Evolutionary conservation across 2,113 vertebrate genomes (phyloP).

Genomic region (Ictalurus punctatus): DNA sequence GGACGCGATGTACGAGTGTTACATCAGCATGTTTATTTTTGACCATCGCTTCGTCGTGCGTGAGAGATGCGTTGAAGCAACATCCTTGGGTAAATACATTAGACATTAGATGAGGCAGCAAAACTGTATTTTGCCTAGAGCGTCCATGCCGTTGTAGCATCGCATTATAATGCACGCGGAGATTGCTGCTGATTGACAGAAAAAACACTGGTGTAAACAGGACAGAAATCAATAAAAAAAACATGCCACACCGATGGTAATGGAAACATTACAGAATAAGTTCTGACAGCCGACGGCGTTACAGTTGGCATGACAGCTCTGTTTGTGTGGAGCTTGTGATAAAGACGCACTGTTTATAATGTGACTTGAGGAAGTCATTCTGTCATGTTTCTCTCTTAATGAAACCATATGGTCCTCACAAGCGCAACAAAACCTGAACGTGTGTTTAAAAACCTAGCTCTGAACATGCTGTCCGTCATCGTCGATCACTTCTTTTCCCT

Average conservation of each 20-base stretch:
- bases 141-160: too few species aligned
- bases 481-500: not conserved
- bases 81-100: not conserved
- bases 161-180: not conserved
- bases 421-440: not conserved
- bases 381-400: not conserved
- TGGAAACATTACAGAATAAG: not conserved
- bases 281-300: slow-evolving; percentile 1
- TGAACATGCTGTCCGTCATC: not conserved
- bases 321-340: not conserved
- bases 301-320: not conserved
- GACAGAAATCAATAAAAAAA: slow-evolving; percentile 11
- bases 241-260: not conserved
- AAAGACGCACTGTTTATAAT: not conserved
- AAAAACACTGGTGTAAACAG: slow-evolving; percentile 13
- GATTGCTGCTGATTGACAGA: slow-evolving; percentile 4
- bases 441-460: not conserved
- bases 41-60: not conserved
- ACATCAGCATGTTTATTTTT: not conserved
- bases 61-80: not conserved
- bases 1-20: not conserved
- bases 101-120: slow-evolving; percentile 2
- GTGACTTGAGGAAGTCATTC: not conserved
- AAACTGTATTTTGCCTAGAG: not conserved
- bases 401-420: not conserved